Evolutionary conservation across 2,113 vertebrate genomes (phyloP), one percentile per base, ranked within the genome.

Genomic region (Bubalus kerabau): DNA sequence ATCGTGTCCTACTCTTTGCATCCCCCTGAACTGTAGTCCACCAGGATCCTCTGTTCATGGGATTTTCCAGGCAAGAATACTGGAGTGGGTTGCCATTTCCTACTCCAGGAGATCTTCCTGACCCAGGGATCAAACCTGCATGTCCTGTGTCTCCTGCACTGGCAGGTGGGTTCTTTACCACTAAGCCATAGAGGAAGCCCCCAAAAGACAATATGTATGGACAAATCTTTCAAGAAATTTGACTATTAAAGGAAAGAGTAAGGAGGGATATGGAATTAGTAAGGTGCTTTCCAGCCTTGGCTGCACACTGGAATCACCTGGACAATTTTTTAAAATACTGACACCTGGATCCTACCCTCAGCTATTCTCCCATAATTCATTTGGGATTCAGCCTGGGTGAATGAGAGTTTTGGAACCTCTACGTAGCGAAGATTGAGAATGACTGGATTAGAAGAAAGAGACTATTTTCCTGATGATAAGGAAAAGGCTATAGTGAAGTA

Each of bases 1-100:
- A 10, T 40, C 36, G 0, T 71, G 67, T 71, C 17, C 0, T 1
- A 71, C n/a, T 40, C 19, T 23, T 71, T 40, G n/a, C 5, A 40
- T 40, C 67, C 19, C 67, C n/a, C 10, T 23, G n/a, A n/a, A 71
- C n/a, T 40, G 17, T 2, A 71, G n/a, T 40, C 19, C 21, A 71
- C n/a, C 67, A 71, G 67, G n/a, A 71, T 71, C n/a, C 67, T 71
- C n/a, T 23, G 67, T 40, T 19, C 67, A 23, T 71, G n/a, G n/a
- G 21, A 71, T 71, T 23, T 23, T 71, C 67, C 67, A 40, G 21
- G 67, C n/a, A 71, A 71, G 67, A 71, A 40, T 40, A 71, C n/a
- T 71, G 67, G n/a, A 71, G 67, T 40, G n/a, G 67, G 10, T 40
- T 71, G n/a, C n/a, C 67, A 71, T 71, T 40, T 71, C 36, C 5